Conservation (phyloP, 2,113 vertebrate genomes). For the Ginglymostoma cirratum region DNA sequence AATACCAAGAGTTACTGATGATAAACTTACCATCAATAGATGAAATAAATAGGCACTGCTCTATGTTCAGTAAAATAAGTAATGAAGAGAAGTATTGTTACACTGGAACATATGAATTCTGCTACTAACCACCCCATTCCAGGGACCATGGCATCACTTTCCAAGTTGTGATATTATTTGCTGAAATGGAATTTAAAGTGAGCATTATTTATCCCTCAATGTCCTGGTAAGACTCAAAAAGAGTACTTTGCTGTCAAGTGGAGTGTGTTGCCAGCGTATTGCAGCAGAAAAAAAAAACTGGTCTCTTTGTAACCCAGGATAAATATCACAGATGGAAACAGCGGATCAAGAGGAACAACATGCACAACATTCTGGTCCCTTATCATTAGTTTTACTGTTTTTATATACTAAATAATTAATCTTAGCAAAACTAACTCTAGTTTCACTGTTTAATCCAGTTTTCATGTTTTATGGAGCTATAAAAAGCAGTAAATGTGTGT, state of each 20-base stretch:
- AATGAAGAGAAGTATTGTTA: not conserved
- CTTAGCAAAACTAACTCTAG: not conserved
- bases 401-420: not conserved
- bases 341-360: not conserved
- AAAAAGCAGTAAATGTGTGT: slow-evolving; percentile 6
- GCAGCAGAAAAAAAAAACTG: not conserved
- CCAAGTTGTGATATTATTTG: not conserved
- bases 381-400: not conserved
- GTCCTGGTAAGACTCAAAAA: not conserved
- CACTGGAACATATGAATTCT: not conserved
- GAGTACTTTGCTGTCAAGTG: not conserved
- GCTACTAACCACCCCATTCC: not conserved
- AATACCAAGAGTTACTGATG: not conserved
- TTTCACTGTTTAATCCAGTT: not conserved
- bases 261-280: not conserved
- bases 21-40: not conserved
- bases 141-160: not conserved
- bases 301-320: not conserved
- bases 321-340: not conserved
- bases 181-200: not conserved
- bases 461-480: not conserved
- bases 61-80: not conserved
- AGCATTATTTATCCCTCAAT: not conserved
- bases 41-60: not conserved
- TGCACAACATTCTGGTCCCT: not conserved